Percentiles rank a stretch among this genome's conserved stretches.
Evolutionary conservation across 2,113 vertebrate species (phyloP).

Genomic region (Muntiacus muntjak): DNA sequence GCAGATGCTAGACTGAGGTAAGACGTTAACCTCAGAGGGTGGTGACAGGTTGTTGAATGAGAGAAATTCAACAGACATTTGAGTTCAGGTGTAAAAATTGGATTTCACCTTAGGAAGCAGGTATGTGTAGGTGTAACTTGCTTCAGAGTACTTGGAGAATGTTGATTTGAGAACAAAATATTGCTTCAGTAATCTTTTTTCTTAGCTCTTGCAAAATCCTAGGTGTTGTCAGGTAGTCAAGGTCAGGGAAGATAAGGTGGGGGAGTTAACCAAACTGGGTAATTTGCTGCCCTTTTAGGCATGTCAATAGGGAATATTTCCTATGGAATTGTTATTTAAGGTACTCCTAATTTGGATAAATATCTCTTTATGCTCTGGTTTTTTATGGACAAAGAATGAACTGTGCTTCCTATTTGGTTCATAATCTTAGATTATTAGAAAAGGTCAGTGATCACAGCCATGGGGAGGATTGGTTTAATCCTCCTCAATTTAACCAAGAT

Average conservation of each 20-base stretch:
- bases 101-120: not conserved
- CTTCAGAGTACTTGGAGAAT: not conserved
- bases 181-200: not conserved
- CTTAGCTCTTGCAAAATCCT: not conserved
- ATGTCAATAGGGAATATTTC: not conserved
- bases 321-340: not conserved
- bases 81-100: not conserved
- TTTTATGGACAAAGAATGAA: not conserved
- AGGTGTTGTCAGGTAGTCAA: not conserved
- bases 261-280: not conserved
- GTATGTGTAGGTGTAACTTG: not conserved
- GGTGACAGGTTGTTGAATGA: not conserved
- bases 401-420: not conserved
- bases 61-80: not conserved
- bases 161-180: not conserved
- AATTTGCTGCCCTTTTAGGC: not conserved
- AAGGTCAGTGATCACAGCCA: not conserved
- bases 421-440: not conserved
- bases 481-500: not conserved
- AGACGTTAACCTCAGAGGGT: not conserved
- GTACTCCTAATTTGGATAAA: not conserved
- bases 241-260: not conserved
- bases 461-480: not conserved
- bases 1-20: constrained; percentile 59
- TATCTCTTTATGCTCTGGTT: not conserved